Conservation (phyloP, 1,140 invertebrate species). For the fruit fly (Drosophila melanogaster) region Release_6_plus_ISO1_MT NT_037436.4:20570501-20571000, state of each 20-base stretch:
- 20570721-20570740: constrained; percentile 10
- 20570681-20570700: constrained; percentile 77
- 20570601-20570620: constrained; percentile 43
- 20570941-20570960: neutral
- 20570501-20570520: constrained; percentile 79
- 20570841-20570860: neutral
- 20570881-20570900: too few relatives aligned
- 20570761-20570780: constrained; percentile 2
- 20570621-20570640: constrained; percentile 62
- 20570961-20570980: neutral
- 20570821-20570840: neutral
- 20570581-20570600: neutral
- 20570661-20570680: constrained; percentile 81
- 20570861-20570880: too few relatives aligned
- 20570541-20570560: constrained; percentile 7
- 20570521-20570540: constrained; percentile 79
- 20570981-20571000: neutral
- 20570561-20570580: constrained; percentile 4
- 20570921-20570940: neutral
- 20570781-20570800: neutral
- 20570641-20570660: constrained; percentile 80
- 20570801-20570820: neutral
- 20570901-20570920: neutral
- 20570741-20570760: constrained; percentile 4
- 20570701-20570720: constrained; percentile 36